Percentiles rank a stretch among this genome's conserved stretches.
phyloP scores from a whole-genome alignment of 2,888 invertebrate genomes.

The Callinectes sapidus region DNA sequence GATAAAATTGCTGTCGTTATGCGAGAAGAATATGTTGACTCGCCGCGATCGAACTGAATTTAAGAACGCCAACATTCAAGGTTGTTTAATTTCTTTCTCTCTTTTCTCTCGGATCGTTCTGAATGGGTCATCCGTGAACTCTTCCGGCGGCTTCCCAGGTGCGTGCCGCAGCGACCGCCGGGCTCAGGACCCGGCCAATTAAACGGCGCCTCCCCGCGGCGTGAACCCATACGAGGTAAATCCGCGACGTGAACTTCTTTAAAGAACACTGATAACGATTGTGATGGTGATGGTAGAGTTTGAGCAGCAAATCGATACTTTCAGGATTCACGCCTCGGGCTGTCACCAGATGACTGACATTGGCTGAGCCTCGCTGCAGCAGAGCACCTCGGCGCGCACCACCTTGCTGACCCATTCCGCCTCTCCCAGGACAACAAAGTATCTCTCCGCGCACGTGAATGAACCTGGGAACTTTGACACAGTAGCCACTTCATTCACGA shows the following conservation, averaged over 20 bases:
- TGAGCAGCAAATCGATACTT: background rate
- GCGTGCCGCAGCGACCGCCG: background rate
- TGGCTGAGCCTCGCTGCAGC: background rate
- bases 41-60: slow-evolving; percentile 9
- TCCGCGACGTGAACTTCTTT: background rate
- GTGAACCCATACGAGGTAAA: background rate
- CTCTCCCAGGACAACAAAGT: background rate
- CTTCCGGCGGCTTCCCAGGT: background rate
- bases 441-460: slow-evolving; percentile 19
- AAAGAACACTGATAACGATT: background rate
- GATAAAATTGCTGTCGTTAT: background rate
- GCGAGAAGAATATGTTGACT: background rate
- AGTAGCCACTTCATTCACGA: background rate
- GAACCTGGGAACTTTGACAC: background rate
- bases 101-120: background rate
- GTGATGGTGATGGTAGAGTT: background rate
- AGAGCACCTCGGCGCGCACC: background rate
- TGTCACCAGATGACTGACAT: background rate
- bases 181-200: background rate
- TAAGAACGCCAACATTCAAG: slow-evolving; percentile 29
- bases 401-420: background rate
- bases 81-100: background rate
- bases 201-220: background rate
- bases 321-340: background rate
- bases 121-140: background rate